These are phyloP conservation scores for Betta splendens DNA, from an alignment of 2,797 vertebrate genomes.

Conservation along the genomic window DNA sequence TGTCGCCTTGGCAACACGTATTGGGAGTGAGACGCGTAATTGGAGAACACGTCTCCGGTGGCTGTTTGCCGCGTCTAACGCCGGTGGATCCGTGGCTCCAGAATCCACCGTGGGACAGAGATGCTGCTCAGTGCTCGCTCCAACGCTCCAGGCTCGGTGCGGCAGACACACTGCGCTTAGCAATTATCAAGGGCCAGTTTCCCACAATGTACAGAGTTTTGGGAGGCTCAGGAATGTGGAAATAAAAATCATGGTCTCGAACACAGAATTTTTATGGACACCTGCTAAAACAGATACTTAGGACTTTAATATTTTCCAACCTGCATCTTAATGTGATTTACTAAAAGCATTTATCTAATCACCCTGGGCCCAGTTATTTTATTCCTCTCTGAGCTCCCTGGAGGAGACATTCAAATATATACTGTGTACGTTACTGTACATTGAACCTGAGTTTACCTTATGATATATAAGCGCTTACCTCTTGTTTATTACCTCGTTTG, in stretches of 20 bases:
- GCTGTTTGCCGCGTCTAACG: constrained; percentile 4
- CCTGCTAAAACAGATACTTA: too few species aligned
- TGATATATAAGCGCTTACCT: constrained; percentile 61
- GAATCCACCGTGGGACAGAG: constrained; percentile 3
- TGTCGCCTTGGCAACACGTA: constrained; percentile 13
- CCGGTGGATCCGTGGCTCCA: not conserved
- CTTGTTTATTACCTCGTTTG: constrained; percentile 42
- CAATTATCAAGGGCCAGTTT: not conserved
- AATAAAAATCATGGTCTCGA: too few species aligned
- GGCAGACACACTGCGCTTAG: too few species aligned
- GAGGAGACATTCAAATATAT: too few species aligned
- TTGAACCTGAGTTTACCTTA: constrained; percentile 40
- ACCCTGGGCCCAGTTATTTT: constrained; percentile 4
- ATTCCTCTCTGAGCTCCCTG: constrained; percentile 7
- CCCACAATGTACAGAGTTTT: not conserved
- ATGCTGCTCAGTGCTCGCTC: constrained; percentile 5
- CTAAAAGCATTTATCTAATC: constrained; percentile 22
- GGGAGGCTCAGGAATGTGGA: not conserved
- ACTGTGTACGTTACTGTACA: constrained; percentile 9
- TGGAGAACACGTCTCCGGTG: not conserved
- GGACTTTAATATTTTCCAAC: not conserved
- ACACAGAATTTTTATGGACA: too few species aligned
- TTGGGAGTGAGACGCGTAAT: constrained; percentile 12
- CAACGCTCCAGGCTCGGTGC: not conserved
- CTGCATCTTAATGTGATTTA: constrained; percentile 15